Percentiles rank a stretch among this genome's conserved stretches.
Evolutionary conservation across 2,113 vertebrate genomes (phyloP).

Genomic region (Ictalurus punctatus): DNA sequence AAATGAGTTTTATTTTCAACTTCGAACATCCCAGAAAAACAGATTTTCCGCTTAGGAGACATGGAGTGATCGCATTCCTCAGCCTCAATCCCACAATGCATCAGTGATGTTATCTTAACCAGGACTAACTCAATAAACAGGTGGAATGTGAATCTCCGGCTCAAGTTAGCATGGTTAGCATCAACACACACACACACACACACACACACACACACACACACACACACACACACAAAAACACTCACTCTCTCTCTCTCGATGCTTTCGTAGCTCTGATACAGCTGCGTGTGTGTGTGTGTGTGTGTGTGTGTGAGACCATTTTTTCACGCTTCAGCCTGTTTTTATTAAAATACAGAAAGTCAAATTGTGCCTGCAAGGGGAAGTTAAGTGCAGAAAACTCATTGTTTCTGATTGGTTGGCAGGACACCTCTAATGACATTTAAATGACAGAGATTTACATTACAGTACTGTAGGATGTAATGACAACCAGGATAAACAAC

Average conservation of each 20-base stretch:
- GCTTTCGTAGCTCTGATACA: no score
- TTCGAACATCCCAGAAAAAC: background rate
- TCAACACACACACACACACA: background rate
- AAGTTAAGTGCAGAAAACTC: background rate
- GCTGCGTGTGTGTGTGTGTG: no score
- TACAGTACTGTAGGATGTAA: no score
- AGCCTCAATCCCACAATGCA: conserved; percentile 9
- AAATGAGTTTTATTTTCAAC: background rate
- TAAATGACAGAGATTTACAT: no score
- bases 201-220: conserved; percentile 2
- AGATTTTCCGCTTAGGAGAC: background rate
- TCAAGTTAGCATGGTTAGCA: background rate
- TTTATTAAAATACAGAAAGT: no score
- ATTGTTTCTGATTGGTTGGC: no score
- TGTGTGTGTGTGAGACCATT: no score
- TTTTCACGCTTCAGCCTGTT: no score
- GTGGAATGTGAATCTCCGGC: background rate
- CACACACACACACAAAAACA: conserved; percentile 3
- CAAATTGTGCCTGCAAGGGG: no score
- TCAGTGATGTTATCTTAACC: background rate
- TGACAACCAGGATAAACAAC: no score
- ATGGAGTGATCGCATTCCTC: background rate
- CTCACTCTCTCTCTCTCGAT: background rate
- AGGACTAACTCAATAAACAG: conserved; percentile 29
- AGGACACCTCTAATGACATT: no score